Conservation (phyloP, 2,888 invertebrate genomes). For the Drosophila picticornis region DNA sequence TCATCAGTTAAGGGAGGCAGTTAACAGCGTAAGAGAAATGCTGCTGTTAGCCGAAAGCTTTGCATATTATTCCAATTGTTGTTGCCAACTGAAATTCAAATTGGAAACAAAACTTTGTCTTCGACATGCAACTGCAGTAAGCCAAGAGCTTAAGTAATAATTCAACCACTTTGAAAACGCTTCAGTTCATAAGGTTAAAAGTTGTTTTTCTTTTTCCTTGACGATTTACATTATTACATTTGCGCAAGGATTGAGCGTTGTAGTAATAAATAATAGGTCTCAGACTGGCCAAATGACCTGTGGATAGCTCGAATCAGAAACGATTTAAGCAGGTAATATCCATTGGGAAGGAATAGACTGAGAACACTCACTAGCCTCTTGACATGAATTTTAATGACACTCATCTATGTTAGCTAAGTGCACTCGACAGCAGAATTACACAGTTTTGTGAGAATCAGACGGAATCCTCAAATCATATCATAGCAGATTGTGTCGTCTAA, state of each 20-base stretch:
- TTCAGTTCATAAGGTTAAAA: background rate
- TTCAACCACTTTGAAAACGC: background rate
- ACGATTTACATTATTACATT: background rate
- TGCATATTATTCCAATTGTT: conserved; percentile 8
- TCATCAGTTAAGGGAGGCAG: conserved; percentile 34
- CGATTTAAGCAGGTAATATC: background rate
- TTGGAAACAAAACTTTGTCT: background rate
- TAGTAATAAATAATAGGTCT: background rate
- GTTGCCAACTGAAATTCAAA: conserved; percentile 34
- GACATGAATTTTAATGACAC: background rate
- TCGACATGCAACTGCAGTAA: background rate
- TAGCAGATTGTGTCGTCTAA: background rate
- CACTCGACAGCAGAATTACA: background rate
- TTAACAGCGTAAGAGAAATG: conserved; percentile 63
- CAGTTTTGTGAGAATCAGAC: background rate
- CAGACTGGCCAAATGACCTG: background rate
- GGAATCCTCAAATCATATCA: background rate
- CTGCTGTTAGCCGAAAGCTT: conserved; percentile 60
- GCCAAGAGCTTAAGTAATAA: background rate
- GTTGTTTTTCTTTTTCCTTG: background rate
- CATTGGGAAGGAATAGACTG: background rate
- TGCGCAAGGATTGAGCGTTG: background rate
- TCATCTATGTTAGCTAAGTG: background rate
- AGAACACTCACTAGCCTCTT: background rate
- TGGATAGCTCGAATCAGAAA: background rate